phyloP scores from a whole-genome alignment of 2,113 vertebrate genomes.

The Raphicerus campestris region DNA sequence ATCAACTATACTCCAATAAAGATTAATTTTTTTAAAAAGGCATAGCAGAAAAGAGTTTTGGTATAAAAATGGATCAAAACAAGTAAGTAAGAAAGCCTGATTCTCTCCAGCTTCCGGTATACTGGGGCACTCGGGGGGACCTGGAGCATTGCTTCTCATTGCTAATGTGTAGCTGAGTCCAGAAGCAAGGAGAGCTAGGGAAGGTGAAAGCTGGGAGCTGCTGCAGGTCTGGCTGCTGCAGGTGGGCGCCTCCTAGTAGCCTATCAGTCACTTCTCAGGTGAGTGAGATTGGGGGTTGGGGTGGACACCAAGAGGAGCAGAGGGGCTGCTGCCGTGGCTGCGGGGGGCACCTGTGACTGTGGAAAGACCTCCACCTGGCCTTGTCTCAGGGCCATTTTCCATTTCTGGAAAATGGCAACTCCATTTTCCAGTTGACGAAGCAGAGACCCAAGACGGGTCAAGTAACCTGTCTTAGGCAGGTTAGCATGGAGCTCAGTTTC shows the following conservation, averaged over 20 bases:
- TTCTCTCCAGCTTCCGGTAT: background rate
- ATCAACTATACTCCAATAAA: background rate
- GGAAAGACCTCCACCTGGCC: background rate
- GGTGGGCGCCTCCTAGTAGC: fast-evolving
- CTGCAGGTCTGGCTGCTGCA: fast-evolving
- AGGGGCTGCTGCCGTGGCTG: background rate
- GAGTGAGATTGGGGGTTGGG: background rate
- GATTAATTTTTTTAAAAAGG: background rate
- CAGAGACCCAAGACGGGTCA: background rate
- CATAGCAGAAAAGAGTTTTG: background rate
- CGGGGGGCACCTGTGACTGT: background rate
- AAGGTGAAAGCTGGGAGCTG: background rate
- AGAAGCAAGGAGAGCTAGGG: background rate
- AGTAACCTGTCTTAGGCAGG: background rate
- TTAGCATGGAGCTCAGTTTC: background rate
- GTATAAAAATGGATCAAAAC: background rate
- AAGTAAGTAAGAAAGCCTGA: background rate
- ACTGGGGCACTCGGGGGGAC: background rate
- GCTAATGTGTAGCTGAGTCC: background rate
- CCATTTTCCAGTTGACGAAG: background rate
- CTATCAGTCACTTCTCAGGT: background rate
- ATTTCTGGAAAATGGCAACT: background rate
- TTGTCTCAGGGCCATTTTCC: no score
- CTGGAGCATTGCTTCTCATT: background rate
- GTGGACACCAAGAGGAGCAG: fast-evolving